Base-by-base conservation (phyloP, 23 tunicate species). In the Corella eumyota region DNA sequence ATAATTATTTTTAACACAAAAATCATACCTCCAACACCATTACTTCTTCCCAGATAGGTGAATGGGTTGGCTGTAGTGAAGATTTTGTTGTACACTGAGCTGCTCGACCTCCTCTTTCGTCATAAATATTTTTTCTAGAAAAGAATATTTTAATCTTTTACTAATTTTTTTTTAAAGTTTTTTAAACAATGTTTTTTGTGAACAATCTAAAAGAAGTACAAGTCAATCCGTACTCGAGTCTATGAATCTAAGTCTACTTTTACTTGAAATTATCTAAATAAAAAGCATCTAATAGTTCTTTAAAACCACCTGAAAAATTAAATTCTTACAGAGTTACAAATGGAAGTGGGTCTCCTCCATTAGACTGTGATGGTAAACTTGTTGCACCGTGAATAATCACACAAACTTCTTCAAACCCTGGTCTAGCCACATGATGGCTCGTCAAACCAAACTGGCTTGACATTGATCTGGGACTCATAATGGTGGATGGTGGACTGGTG, bases 331-430 rank as follows among this genome's bases (percentile, higher is more conserved):
- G 20, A 3, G 82, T 74, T 2, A 79, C 88, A 56, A 88, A 88
- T 6, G 96, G 96, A n/a, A 70, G 52, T 15, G 96, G 96, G 34
- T 88, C 96, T 20, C 65, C 28, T 4, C 96, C 96, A 68, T 88
- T 88, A 25, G 79, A 78, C 22, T 74, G 30, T 2, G 96, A 88
- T 1, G 96, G 96, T 17, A 88, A 60, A 66, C 87, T 78, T 19
- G 96, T 88, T 15, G 96, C 96, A 26, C 96, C 96, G 34, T 88
- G 96, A 6, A 88, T 58, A 19, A 78, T 68, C 31, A 72, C 77
- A 47, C 65, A 68, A 2, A 88, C 56, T 30, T 78, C 88, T 32
- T 71, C 75, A 31, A 25, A 68, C 15, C 96, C 95, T 11, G 95
- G 85, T 64, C 30, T 80, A 3, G 93, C 71, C 2, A 83, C 93